Percentiles rank a stretch among this genome's conserved stretches.
Evolutionary conservation across 2,797 vertebrate genomes (phyloP).

Genomic region (Acipenser ruthenus): DNA sequence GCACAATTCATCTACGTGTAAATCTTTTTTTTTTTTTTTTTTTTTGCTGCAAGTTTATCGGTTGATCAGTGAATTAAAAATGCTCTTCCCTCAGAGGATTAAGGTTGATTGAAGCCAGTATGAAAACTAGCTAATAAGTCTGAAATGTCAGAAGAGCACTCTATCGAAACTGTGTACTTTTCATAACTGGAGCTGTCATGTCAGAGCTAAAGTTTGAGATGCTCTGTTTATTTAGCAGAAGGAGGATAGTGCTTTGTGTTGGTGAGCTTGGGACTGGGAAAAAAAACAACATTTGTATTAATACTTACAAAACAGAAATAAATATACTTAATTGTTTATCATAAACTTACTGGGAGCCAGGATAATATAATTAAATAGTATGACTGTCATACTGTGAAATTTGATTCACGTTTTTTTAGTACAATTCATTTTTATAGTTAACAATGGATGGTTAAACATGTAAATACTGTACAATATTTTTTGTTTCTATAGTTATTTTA

Average conservation of each 20-base stretch:
- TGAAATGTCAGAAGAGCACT: constrained; percentile 95
- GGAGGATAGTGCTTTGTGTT: background rate
- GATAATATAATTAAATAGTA: constrained; percentile 21
- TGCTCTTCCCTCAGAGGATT: constrained; percentile 95
- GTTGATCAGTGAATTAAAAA: constrained; percentile 95
- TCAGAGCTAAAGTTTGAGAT: constrained; percentile 53
- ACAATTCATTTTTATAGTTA: constrained; percentile 22
- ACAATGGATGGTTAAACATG: constrained; percentile 47
- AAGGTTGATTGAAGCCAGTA: constrained; percentile 98
- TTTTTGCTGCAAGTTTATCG: constrained; percentile 76
- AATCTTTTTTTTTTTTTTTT: constrained; percentile 74
- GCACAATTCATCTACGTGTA: constrained; percentile 99
- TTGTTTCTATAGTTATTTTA: constrained; percentile 54
- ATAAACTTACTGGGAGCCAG: too few species aligned
- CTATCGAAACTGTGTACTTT: constrained; percentile 72
- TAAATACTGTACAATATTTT: constrained; percentile 44
- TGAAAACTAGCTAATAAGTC: constrained; percentile 97
- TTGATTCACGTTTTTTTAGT: constrained; percentile 37
- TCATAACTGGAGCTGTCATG: constrained; percentile 46
- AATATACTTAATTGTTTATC: too few species aligned
- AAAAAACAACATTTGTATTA: too few species aligned
- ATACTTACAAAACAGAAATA: too few species aligned
- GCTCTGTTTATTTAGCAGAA: constrained; percentile 7
- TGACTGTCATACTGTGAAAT: constrained; percentile 33
- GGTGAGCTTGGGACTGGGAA: too few species aligned